A percentile compares a stretch with the other conserved stretches of the same genome.
Conservation (phyloP, 2,888 invertebrate genomes). For the Eurytoma adleriae region DNA sequence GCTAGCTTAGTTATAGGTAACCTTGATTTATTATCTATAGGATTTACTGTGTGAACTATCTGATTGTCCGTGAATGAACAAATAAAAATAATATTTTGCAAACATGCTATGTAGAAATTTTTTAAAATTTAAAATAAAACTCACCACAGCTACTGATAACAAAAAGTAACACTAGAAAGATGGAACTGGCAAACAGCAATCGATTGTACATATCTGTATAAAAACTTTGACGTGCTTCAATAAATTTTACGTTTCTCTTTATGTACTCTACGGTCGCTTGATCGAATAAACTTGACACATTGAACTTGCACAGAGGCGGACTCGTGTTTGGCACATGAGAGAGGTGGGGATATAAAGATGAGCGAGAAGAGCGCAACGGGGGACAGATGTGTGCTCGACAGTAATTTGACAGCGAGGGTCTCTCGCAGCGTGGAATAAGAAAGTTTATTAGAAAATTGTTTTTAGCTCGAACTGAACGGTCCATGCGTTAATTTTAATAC, state of each 20-base stretch:
- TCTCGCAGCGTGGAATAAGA: conserved; percentile 37
- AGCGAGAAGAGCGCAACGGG: conserved; percentile 16
- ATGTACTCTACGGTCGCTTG: conserved; percentile 16
- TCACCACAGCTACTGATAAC: conserved; percentile 29
- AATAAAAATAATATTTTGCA: no score
- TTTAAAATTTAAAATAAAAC: background rate
- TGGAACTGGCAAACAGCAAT: background rate
- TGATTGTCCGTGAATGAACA: no score
- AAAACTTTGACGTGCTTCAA: background rate
- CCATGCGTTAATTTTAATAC: conserved; percentile 33
- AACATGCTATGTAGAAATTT: no score
- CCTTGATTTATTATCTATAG: no score
- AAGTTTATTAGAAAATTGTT: conserved; percentile 57
- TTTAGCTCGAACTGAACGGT: background rate
- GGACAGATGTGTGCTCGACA: background rate
- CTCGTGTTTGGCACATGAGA: conserved; percentile 12
- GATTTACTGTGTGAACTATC: no score
- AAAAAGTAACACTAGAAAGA: conserved; percentile 4
- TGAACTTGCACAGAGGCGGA: conserved; percentile 45
- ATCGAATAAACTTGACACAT: conserved; percentile 54
- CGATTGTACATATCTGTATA: conserved; percentile 3
- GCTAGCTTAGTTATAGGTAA: no score
- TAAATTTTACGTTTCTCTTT: conserved; percentile 3
- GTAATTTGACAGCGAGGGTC: conserved; percentile 44
- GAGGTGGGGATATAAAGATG: conserved; percentile 41